These are phyloP conservation scores for Trinectes maculatus DNA, from an alignment of 2,113 vertebrate species.

Conservation along the genomic window DNA sequence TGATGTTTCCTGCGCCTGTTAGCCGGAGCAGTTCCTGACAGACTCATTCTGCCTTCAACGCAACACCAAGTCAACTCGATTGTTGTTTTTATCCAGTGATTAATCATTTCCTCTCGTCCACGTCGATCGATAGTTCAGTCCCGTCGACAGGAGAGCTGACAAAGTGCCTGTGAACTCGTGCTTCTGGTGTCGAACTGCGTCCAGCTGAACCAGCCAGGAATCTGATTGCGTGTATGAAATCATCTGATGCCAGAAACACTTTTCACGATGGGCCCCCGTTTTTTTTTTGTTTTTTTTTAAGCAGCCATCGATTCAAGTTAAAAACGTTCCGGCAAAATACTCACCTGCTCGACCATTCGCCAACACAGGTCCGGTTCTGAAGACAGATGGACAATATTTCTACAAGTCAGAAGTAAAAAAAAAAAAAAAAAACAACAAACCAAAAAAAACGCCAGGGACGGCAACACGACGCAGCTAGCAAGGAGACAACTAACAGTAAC, in stretches of 20 bases:
- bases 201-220: constrained; percentile 74
- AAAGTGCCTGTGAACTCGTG: constrained; percentile 47
- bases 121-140: too few relatives aligned
- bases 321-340: constrained; percentile 34
- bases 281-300: not conserved
- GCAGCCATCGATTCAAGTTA: constrained; percentile 41
- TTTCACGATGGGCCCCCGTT: constrained; percentile 50
- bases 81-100: constrained; percentile 6
- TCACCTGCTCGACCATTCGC: constrained; percentile 39
- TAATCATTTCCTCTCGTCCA: not conserved
- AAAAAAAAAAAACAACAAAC: constrained; percentile 9
- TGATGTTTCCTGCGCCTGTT: not conserved
- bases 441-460: constrained; percentile 40
- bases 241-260: constrained; percentile 74
- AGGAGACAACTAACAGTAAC: constrained; percentile 43
- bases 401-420: constrained; percentile 54
- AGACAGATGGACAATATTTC: constrained; percentile 38
- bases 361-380: not conserved
- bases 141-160: too few relatives aligned
- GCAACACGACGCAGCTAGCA: constrained; percentile 72
- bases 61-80: constrained; percentile 32
- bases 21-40: constrained; percentile 33
- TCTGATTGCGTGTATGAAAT: constrained; percentile 77
- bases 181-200: constrained; percentile 46
- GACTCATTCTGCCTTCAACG: constrained; percentile 5